Percentiles rank a stretch among this genome's conserved stretches.
Conservation (phyloP, 2,888 invertebrate genomes). For the Atherix ibis region DNA sequence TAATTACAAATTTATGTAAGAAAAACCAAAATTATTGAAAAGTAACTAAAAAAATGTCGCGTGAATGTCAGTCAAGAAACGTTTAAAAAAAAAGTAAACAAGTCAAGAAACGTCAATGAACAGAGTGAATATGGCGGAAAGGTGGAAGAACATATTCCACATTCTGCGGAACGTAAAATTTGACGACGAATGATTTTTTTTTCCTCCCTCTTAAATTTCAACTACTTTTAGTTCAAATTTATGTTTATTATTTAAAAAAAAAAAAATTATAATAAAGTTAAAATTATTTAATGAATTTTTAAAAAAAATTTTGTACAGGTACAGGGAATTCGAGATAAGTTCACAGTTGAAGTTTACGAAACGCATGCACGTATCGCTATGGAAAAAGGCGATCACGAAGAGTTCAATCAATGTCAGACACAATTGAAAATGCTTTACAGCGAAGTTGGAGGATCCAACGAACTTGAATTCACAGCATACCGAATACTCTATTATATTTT, state of each 20-base stretch:
- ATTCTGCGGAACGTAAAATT: too few relatives aligned
- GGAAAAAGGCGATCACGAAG: slow-evolving; percentile 96
- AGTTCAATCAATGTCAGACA: slow-evolving; percentile 99
- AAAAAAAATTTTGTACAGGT: slow-evolving; percentile 41
- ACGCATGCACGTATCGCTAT: slow-evolving; percentile 95
- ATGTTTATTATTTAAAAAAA: too few relatives aligned
- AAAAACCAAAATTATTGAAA: too few relatives aligned
- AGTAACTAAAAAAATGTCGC: too few relatives aligned
- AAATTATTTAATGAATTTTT: too few relatives aligned
- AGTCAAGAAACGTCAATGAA: too few relatives aligned
- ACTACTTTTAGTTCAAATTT: background rate
- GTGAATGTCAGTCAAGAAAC: too few relatives aligned
- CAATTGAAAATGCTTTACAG: slow-evolving; percentile 90
- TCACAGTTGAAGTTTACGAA: slow-evolving; percentile 97
- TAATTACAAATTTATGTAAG: too few relatives aligned
- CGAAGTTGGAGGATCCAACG: slow-evolving; percentile 59
- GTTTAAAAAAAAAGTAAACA: too few relatives aligned
- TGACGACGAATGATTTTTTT: background rate
- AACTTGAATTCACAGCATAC: slow-evolving; percentile 90
- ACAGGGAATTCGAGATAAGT: slow-evolving; percentile 85
- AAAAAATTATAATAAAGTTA: too few relatives aligned
- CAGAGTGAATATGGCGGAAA: too few relatives aligned
- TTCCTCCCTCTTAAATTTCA: background rate
- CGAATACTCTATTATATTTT: slow-evolving; percentile 94
- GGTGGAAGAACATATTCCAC: too few relatives aligned